These are phyloP conservation scores for Micronisus gabar DNA, from an alignment of 2,113 vertebrate genomes.

Conservation along the genomic window DNA sequence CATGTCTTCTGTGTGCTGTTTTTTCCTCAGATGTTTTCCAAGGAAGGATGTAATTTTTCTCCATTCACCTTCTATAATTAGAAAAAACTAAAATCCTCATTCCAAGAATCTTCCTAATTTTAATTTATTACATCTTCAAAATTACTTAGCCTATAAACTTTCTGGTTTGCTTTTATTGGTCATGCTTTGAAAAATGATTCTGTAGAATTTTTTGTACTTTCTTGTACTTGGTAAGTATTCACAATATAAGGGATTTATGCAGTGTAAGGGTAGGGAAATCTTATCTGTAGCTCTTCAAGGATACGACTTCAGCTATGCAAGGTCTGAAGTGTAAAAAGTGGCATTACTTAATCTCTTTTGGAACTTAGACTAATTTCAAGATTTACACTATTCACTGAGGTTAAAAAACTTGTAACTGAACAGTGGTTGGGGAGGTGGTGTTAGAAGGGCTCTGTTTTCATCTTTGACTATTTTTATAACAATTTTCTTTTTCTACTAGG, in stretches of 20 bases:
- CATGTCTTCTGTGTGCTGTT: not conserved
- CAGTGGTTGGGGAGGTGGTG: not conserved
- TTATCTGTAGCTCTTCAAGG: not conserved
- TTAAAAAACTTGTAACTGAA: not conserved
- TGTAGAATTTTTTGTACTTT: not conserved
- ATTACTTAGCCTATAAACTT: not conserved
- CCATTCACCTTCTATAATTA: not conserved
- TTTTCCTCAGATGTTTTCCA: not conserved
- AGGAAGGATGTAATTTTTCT: not conserved
- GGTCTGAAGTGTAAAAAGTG: not conserved
- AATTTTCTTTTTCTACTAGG: not conserved
- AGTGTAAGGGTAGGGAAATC: not conserved
- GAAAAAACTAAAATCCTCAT: not conserved
- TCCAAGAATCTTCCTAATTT: not conserved
- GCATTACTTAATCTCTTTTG: not conserved
- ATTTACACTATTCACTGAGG: not conserved
- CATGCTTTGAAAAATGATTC: not conserved
- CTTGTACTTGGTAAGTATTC: not conserved
- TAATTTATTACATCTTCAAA: not conserved
- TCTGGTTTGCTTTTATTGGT: not conserved
- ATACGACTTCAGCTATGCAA: accelerated
- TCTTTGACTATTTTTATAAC: not conserved
- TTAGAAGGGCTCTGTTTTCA: not conserved
- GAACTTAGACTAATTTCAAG: not conserved
- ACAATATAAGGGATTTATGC: not conserved